Conservation (phyloP, 2,113 vertebrate genomes). For the Bostrychus sinensis region DNA sequence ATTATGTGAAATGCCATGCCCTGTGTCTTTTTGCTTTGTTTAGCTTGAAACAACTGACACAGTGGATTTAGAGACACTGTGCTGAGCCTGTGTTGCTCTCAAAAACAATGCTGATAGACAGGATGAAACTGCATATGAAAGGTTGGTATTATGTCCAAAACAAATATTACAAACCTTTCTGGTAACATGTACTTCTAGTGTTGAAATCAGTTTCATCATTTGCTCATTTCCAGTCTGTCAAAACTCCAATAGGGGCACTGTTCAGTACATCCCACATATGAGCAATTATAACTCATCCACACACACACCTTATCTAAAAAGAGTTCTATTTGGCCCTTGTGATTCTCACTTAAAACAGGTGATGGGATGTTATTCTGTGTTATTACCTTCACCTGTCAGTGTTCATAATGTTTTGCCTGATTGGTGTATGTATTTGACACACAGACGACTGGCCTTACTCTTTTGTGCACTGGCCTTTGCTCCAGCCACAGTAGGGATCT, state of each 20-base stretch:
- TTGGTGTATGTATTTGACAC: too few relatives aligned
- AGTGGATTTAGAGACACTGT: not conserved
- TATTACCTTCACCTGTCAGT: too few relatives aligned
- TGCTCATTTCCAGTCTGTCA: not conserved
- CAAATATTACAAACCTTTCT: not conserved
- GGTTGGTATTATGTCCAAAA: not conserved
- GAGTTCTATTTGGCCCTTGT: too few relatives aligned
- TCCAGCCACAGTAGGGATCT: conserved; percentile 78
- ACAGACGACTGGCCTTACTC: conserved; percentile 20
- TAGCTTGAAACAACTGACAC: not conserved
- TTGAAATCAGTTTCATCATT: not conserved
- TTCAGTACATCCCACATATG: not conserved
- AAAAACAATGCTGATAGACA: not conserved
- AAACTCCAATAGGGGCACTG: too few relatives aligned
- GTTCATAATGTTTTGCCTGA: too few relatives aligned
- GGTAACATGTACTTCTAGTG: not conserved
- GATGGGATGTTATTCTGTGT: too few relatives aligned
- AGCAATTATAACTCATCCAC: not conserved
- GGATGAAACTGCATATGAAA: not conserved
- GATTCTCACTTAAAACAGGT: too few relatives aligned
- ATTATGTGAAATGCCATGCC: conserved; percentile 1
- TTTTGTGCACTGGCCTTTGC: not conserved
- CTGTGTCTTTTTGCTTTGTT: not conserved
- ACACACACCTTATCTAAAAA: too few relatives aligned
- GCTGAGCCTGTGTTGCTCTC: not conserved